Evolutionary conservation across 2,888 invertebrate genomes (phyloP), one percentile per base, ranked within the genome.

Genomic region (Serripes groenlandicus): DNA sequence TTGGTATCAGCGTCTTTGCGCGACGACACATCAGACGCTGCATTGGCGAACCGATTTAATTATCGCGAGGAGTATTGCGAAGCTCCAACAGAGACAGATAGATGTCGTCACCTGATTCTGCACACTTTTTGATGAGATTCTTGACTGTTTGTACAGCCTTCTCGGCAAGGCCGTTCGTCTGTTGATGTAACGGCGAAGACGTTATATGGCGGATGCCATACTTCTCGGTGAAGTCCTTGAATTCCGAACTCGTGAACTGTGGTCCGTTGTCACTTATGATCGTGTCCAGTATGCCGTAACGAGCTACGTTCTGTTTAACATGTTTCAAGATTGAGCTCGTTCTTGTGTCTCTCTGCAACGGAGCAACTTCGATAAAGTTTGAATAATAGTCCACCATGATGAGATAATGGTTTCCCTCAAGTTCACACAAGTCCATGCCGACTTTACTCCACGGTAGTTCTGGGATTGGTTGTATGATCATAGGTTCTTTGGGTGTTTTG

Each of bases 151-250:
- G 79, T 15, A 86, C 84, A 35, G 78, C 54, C 68, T 81, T 86
- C 81, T 90, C 89, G 9, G 83, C 83, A 11, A 83, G 64, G 11
- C 87, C 88, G 78, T 90, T 90, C 21, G 83, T 64, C 52, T 88
- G 86, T 32, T 78, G 75, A 56, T 86, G 78, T 62, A 72, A 32
- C 26, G 86, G 88, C 9, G 79, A 81, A 4, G 77, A 88, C 5
- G 81, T 86, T 15, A 70, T 49, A 54, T 70, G 72, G 26, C 32
- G 30, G 60, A 77, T 69, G 9, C 76, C 68, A 69, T 77, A 81
- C 28, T 60, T 54, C 26, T 21, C 60, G 1, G 62, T 23, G 42
- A 76, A 77, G 4, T 68, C 34, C 32, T 68, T 75, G 52, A 87
- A 89, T 37, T 87, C 79, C 3, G 26, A 2, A 64, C 86, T 80